Evolutionary conservation across 2,113 vertebrate species (phyloP).

Genomic region (Ibidorhyncha struthersii): DNA sequence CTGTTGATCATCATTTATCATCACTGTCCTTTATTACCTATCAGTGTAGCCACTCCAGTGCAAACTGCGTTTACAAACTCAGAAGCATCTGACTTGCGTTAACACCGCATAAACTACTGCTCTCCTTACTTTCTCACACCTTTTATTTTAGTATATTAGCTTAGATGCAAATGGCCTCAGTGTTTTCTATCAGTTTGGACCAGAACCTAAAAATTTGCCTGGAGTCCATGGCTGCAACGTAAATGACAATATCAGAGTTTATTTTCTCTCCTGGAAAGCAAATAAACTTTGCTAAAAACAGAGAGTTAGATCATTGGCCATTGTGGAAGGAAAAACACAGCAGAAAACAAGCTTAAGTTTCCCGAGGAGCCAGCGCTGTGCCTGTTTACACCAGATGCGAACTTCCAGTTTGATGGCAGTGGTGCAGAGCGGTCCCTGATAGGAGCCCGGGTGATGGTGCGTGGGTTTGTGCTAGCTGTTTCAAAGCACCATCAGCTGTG

Average conservation of each 20-base stretch:
- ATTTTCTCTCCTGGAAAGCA: conserved; percentile 46
- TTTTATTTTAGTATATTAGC: not conserved
- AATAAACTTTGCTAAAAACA: conserved; percentile 46
- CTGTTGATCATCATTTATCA: not conserved
- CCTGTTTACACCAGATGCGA: not conserved
- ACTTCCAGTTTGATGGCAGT: not conserved
- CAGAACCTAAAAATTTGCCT: not conserved
- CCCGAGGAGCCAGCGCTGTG: not conserved
- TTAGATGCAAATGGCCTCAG: not conserved
- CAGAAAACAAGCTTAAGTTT: not conserved
- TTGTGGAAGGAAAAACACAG: conserved; percentile 10
- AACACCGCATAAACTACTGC: not conserved
- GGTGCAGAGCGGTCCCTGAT: not conserved
- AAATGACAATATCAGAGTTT: conserved; percentile 38
- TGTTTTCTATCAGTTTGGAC: not conserved
- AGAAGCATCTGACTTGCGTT: not conserved
- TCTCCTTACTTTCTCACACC: not conserved
- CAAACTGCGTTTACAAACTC: not conserved
- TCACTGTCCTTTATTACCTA: not conserved
- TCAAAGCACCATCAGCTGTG: accelerated
- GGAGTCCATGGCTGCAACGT: not conserved
- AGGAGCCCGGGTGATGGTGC: accelerated
- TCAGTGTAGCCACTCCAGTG: not conserved
- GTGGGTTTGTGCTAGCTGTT: not conserved
- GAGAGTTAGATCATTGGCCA: conserved; percentile 5